A percentile compares a stretch with the other conserved stretches of the same genome.
Conservation (phyloP, 2,888 invertebrate species). For the Taphrorychus bicolor region DNA sequence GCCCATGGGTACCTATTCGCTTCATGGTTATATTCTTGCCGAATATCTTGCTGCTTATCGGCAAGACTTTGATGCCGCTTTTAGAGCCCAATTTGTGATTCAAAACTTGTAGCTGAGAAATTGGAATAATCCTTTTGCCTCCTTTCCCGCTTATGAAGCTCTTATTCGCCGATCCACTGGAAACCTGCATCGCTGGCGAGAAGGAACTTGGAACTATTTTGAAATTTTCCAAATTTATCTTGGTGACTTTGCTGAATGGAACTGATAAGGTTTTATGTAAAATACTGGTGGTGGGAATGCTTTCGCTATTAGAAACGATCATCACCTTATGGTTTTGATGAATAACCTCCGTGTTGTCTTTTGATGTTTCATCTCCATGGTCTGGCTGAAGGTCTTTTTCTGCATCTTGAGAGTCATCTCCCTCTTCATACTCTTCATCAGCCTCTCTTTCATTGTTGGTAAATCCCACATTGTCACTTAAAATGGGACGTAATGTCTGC, state of each 20-base stretch:
- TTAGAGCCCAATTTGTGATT: constrained; percentile 53
- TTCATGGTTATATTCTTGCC: constrained; percentile 49
- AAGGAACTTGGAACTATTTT: constrained; percentile 55
- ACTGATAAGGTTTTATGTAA: constrained; percentile 57
- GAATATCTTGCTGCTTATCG: constrained; percentile 55
- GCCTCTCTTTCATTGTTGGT: not conserved
- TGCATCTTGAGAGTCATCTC: not conserved
- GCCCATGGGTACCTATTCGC: constrained; percentile 11
- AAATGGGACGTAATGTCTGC: constrained; percentile 82
- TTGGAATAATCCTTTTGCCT: constrained; percentile 55
- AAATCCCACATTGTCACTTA: not conserved
- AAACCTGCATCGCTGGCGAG: constrained; percentile 40
- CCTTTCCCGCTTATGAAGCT: constrained; percentile 49
- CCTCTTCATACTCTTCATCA: not conserved
- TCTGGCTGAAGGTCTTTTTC: no score
- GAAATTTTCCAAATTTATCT: constrained; percentile 59
- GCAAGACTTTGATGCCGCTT: constrained; percentile 57
- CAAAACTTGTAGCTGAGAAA: constrained; percentile 57
- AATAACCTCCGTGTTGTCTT: no score
- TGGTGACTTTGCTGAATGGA: constrained; percentile 57
- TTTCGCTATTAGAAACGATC: constrained; percentile 57
- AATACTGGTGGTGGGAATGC: constrained; percentile 57
- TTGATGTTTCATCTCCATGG: no score
- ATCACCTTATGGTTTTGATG: constrained; percentile 58
- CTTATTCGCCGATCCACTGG: constrained; percentile 43